Evolutionary conservation across 2,888 invertebrate species (phyloP).

Genomic region (Hermaeophaga mercurialis): DNA sequence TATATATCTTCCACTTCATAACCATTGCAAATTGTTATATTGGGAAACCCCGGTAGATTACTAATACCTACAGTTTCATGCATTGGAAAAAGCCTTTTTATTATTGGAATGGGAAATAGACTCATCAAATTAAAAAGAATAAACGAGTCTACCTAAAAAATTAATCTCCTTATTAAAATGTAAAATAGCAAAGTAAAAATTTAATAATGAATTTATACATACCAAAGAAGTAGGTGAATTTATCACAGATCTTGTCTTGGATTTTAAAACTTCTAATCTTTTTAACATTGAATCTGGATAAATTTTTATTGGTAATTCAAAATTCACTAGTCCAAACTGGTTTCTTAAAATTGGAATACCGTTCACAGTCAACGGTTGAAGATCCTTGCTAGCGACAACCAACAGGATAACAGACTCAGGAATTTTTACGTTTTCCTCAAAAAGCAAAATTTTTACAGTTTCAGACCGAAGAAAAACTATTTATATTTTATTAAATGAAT

Average conservation of each 20-base stretch:
- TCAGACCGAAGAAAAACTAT: too few species aligned
- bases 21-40: constrained; percentile 6
- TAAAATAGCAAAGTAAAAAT: background rate
- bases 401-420: background rate
- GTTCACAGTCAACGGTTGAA: constrained; percentile 5
- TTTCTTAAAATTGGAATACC: constrained; percentile 8
- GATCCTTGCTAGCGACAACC: background rate
- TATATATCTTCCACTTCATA: constrained; percentile 7
- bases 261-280: constrained; percentile 1
- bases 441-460: background rate
- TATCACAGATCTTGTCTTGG: background rate
- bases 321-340: constrained; percentile 3
- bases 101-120: background rate
- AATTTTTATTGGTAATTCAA: constrained; percentile 2
- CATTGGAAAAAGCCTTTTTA: background rate
- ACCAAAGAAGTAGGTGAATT: background rate
- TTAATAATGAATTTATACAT: background rate
- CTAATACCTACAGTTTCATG: constrained; percentile 3
- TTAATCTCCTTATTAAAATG: too few species aligned
- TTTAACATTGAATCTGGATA: background rate
- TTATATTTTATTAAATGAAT: constrained; percentile 1
- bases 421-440: background rate
- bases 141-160: constrained; percentile 3
- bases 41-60: constrained; percentile 10
- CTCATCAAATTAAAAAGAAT: constrained; percentile 1